Base-by-base conservation (phyloP, 2,888 invertebrate genomes). In the Stramonita haemastoma region DNA sequence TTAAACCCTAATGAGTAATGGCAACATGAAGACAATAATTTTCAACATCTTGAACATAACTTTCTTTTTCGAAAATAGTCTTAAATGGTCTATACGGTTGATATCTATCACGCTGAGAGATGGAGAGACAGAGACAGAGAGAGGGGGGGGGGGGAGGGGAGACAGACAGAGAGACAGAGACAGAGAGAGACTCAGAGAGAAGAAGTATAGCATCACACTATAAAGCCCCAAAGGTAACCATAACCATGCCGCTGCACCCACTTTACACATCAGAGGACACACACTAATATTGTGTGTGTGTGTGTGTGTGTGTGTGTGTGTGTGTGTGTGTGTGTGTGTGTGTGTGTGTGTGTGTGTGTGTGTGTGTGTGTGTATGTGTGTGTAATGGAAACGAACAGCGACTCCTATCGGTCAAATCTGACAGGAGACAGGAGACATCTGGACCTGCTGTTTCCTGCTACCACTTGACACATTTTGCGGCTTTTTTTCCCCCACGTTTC, bases 241-340 rank as follows among this genome's bases (percentile, higher is more conserved):
- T 22, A 11, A 73, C 2, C 29, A 1, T 11, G 73, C 22, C 17
- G 11, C 73, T 73, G 73, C 11, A 73, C 11, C 73, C 73, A 29
- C n/a, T 73, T 26, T n/a, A 26, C 26, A 26, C 22, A 26, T 73
- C 15, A 17, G 73, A 17, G 73, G 5, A 26, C 22, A 26, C n/a
- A 26, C 26, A 26, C n/a, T 1, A 8, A 22, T 60, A 22, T 60
- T 60, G n/a, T 73, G 73, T 73, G 73, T 73, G 73, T 73, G 73
- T 73, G 73, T 73, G n/a, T 73, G 73, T 73, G 73, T 73, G 73
- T 2, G 73, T 26, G 73, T 26, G 73, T 73, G 73, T 73, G 73
- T 73, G 73, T 73, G 73, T 73, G 73, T 73, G 73, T 73, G 73
- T 73, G 73, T 73, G 73, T 73, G 11, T 73, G 73, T 73, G 73